Base-by-base conservation (phyloP, 2,888 invertebrate genomes). In the Chalcis sispes region DNA sequence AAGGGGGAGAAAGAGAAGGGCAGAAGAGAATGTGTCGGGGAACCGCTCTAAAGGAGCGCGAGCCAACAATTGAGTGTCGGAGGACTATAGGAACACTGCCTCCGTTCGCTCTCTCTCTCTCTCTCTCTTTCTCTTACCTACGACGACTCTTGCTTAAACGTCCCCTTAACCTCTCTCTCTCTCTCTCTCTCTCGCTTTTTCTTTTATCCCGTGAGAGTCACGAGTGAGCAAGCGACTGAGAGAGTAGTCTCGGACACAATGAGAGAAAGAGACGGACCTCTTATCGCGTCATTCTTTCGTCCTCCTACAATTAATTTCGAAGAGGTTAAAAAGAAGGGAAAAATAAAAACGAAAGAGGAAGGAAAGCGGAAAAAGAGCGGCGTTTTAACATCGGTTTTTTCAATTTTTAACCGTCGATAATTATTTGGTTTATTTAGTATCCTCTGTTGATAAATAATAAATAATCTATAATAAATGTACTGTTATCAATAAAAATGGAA, bases 301-400 rank as follows among this genome's bases (percentile, higher is more conserved):
- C 66, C n/a, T n/a, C n/a, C 66, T 66, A 73, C 72, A 59, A 73
- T 66, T 66, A 73, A 66, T 65, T 66, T 73, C 52, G 50, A 66
- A 18, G 66, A 59, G 66, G 42, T 25, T 8, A 13, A 4, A 13
- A 42, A 15, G 15, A 15, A 42, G 42, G 15, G 15, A 13, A 15
- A 42, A 42, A 42, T 8, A 42, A 15, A 4, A 15, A 42, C 36
- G 4, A 36, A 7, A 36, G 10, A 36, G 36, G 10, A 36, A 10
- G 36, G 4, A 54, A 15, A 54, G 50, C 52, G 62, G n/a, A 18
- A 32, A 3, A 59, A 42, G 58, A 18, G 3, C 36, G 48, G 3
- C 56, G 25, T 7, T 72, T 29, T 64, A 61, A 36, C 10, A 54
- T 46, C 29, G 42, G 46, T n/a, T n/a, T n/a, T n/a, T n/a, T n/a